phyloP scores from a whole-genome alignment of 2,888 invertebrate genomes.

The Galeruca laticollis region DNA sequence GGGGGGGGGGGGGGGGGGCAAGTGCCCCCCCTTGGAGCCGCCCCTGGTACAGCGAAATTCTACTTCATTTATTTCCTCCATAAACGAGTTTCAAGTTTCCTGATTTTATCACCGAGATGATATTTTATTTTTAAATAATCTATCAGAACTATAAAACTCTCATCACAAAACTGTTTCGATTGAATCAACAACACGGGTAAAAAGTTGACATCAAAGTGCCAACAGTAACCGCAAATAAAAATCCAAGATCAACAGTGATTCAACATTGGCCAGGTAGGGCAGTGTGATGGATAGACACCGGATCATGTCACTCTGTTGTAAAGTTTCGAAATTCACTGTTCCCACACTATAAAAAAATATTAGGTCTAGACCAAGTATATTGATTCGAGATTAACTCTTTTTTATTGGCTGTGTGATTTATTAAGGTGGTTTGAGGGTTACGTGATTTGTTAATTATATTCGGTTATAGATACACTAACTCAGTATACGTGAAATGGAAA shows the following conservation, averaged over 20 bases:
- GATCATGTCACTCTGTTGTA: slow-evolving; percentile 35
- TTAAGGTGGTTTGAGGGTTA: slow-evolving; percentile 34
- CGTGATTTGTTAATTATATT: slow-evolving; percentile 33
- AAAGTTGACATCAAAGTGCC: slow-evolving; percentile 34
- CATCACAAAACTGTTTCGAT: slow-evolving; percentile 16
- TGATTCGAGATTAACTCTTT: slow-evolving; percentile 37
- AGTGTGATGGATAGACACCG: slow-evolving; percentile 31
- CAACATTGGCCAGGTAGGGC: slow-evolving; percentile 23
- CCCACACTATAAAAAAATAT: slow-evolving; percentile 34
- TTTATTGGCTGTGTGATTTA: slow-evolving; percentile 35
- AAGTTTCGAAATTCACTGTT: slow-evolving; percentile 34
- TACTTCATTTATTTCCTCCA: too few relatives aligned
- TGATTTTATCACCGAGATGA: background rate
- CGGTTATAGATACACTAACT: slow-evolving; percentile 20
- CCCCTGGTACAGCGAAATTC: too few relatives aligned
- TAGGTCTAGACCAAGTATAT: slow-evolving; percentile 33
- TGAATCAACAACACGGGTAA: slow-evolving; percentile 20
- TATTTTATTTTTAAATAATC: background rate
- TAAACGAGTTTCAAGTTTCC: background rate
- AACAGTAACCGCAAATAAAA: slow-evolving; percentile 30
- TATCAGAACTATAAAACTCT: slow-evolving; percentile 6
- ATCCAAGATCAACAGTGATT: slow-evolving; percentile 10
- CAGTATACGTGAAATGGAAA: background rate
- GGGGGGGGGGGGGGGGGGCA: too few relatives aligned
- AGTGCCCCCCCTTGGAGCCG: too few relatives aligned